Conservation (phyloP, 2,113 vertebrate species). For the human (Homo sapiens) region GRCh38 chr11:58507501-58508000, state of each 20-base stretch:
- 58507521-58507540: not conserved
- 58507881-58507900: conserved; percentile 46
- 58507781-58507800: conserved; percentile 54
- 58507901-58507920: conserved; percentile 61
- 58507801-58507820: conserved; percentile 70
- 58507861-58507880: conserved; percentile 44
- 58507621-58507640: conserved; percentile 60
- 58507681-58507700: not conserved
- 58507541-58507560: conserved; percentile 56
- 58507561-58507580: conserved; percentile 51
- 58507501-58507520: conserved; percentile 34
- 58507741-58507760: conserved; percentile 59
- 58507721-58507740: conserved; percentile 52
- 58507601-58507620: conserved; percentile 68
- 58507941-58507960: conserved; percentile 15
- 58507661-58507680: not conserved
- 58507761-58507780: conserved; percentile 66
- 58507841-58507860: conserved; percentile 45
- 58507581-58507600: conserved; percentile 64
- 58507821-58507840: conserved; percentile 56
- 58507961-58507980: conserved; percentile 18
- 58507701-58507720: conserved; percentile 57
- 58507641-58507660: conserved; percentile 61
- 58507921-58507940: conserved; percentile 69
- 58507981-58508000: conserved; percentile 55